phyloP scores from a whole-genome alignment of 1,140 invertebrate genomes.

The Spodoptera litura region DNA sequence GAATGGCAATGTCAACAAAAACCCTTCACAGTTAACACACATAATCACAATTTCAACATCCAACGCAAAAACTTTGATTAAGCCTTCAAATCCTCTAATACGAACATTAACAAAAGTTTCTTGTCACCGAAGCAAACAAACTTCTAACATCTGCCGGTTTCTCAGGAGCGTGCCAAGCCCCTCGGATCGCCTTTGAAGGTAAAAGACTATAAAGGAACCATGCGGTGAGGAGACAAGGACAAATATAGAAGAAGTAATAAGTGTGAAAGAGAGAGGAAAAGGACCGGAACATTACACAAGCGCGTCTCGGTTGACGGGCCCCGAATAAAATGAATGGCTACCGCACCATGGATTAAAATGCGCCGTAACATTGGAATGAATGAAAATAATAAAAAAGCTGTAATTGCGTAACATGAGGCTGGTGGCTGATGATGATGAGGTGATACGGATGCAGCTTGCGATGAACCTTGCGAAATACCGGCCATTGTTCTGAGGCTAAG shows the following conservation, averaged over 20 bases:
- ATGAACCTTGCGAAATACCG: background rate
- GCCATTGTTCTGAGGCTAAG: background rate
- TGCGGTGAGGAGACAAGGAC: slow-evolving; percentile 64
- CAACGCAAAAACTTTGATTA: slow-evolving; percentile 35
- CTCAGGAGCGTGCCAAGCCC: slow-evolving; percentile 81
- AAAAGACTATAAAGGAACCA: slow-evolving; percentile 68
- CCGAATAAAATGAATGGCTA: slow-evolving; percentile 78
- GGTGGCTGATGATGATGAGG: slow-evolving; percentile 35
- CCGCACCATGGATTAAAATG: slow-evolving; percentile 70
- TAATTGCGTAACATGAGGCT: slow-evolving; percentile 76
- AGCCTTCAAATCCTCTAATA: slow-evolving; percentile 56
- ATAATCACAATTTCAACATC: slow-evolving; percentile 29
- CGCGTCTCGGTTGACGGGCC: slow-evolving; percentile 79
- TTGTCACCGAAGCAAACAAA: slow-evolving; percentile 70
- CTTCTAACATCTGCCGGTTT: slow-evolving; percentile 80
- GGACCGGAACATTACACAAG: slow-evolving; percentile 79
- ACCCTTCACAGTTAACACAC: background rate
- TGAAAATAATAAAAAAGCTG: slow-evolving; percentile 73
- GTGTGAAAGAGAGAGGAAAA: slow-evolving; percentile 56
- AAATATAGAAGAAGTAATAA: slow-evolving; percentile 22
- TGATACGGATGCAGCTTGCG: slow-evolving; percentile 18
- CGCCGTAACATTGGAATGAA: slow-evolving; percentile 75
- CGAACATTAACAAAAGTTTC: slow-evolving; percentile 70
- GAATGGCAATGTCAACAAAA: background rate
- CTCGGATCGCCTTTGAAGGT: slow-evolving; percentile 75